Percentiles rank a stretch among this genome's conserved stretches.
Conservation (phyloP, 1,140 invertebrate genomes). For the Dysdera silvatica region DNA sequence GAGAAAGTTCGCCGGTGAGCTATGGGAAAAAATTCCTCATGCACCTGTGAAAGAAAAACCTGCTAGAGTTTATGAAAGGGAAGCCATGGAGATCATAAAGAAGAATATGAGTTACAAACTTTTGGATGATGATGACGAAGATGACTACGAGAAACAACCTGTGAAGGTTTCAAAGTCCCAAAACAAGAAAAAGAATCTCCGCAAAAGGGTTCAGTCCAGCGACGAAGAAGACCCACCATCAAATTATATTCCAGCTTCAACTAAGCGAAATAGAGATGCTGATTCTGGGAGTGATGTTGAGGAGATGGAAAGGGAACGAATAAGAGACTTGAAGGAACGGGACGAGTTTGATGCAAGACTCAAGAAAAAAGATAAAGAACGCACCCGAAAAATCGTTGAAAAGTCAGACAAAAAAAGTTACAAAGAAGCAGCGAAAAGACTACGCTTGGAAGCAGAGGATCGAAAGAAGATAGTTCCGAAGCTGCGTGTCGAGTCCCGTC, state of each 20-base stretch:
- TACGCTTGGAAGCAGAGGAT: constrained; percentile 72
- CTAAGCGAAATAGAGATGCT: constrained; percentile 9
- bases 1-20: constrained; percentile 41
- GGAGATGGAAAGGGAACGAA: constrained; percentile 48
- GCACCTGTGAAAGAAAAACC: constrained; percentile 35
- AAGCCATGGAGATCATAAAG: constrained; percentile 40
- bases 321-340: constrained; percentile 76
- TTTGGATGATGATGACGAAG: constrained; percentile 44
- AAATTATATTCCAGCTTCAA: not conserved
- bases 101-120: constrained; percentile 45
- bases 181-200: constrained; percentile 31
- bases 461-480: constrained; percentile 77
- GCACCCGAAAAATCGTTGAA: constrained; percentile 70
- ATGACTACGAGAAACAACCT: constrained; percentile 31
- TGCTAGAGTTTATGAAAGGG: constrained; percentile 36
- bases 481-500: constrained; percentile 77
- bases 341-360: constrained; percentile 89
- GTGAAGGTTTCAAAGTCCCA: not conserved
- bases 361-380: constrained; percentile 80
- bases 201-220: constrained; percentile 3
- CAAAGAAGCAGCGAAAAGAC: constrained; percentile 83
- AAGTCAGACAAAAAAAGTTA: constrained; percentile 63
- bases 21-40: constrained; percentile 39
- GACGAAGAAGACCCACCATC: not conserved
- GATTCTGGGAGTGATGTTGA: constrained; percentile 29